These are phyloP conservation scores for Herminia tarsipennalis DNA, from an alignment of 2,888 invertebrate genomes.

Conservation along the genomic window DNA sequence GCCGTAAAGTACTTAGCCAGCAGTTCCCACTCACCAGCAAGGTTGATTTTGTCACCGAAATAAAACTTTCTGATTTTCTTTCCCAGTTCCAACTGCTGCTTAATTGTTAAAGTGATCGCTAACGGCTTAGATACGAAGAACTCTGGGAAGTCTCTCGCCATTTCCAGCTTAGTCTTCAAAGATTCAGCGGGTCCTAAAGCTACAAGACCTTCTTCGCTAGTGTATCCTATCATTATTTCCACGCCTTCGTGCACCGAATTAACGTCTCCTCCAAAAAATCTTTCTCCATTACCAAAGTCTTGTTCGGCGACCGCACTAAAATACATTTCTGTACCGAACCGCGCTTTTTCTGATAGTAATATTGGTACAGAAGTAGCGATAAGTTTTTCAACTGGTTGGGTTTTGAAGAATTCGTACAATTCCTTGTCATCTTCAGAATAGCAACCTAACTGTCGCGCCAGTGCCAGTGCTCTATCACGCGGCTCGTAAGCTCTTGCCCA, in stretches of 20 bases:
- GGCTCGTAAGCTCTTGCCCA: conserved; percentile 73
- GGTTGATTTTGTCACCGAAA: conserved; percentile 43
- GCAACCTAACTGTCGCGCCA: conserved; percentile 60
- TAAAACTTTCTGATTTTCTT: conserved; percentile 56
- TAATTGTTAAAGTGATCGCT: conserved; percentile 42
- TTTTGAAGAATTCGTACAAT: conserved; percentile 60
- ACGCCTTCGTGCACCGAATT: conserved; percentile 73
- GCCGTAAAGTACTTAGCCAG: conserved; percentile 49
- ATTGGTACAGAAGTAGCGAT: conserved; percentile 45
- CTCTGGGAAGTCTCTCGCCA: conserved; percentile 53
- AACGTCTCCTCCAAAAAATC: conserved; percentile 57
- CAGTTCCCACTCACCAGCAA: conserved; percentile 46
- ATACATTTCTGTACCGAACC: conserved; percentile 40
- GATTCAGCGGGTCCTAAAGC: conserved; percentile 21
- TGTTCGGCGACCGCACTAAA: conserved; percentile 57
- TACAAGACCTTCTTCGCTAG: conserved; percentile 87
- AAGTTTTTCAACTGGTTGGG: conserved; percentile 49
- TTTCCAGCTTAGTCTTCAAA: conserved; percentile 38
- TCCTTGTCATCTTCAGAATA: conserved; percentile 59
- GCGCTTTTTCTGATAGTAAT: conserved; percentile 42
- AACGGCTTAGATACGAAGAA: conserved; percentile 56
- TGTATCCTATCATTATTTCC: conserved; percentile 90
- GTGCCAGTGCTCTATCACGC: conserved; percentile 69
- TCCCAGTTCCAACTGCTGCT: conserved; percentile 54
- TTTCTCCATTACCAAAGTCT: conserved; percentile 58